Percentiles rank a stretch among this genome's conserved stretches.
These are phyloP conservation scores for Hypomecis atomaria DNA, from an alignment of 2,888 invertebrate genomes.

Conservation along the genomic window DNA sequence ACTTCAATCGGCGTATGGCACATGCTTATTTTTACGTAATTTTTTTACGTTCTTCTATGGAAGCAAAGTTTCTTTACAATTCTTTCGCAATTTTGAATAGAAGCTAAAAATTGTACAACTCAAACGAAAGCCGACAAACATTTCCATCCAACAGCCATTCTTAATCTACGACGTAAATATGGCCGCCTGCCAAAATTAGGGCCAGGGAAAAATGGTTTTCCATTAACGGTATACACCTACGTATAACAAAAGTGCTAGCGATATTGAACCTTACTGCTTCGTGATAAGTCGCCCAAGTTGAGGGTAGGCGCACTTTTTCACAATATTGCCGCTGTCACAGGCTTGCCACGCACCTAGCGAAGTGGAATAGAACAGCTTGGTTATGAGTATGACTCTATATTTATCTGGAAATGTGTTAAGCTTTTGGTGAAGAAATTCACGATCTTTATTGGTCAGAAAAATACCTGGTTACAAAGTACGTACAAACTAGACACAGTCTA, in stretches of 20 bases:
- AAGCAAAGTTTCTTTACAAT: too few species aligned
- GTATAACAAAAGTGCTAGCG: constrained; percentile 6
- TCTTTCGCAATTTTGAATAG: neutral
- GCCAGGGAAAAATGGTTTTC: constrained; percentile 43
- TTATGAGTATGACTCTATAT: constrained; percentile 21
- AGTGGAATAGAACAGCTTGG: constrained; percentile 23
- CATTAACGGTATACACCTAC: constrained; percentile 39
- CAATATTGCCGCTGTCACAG: constrained; percentile 32
- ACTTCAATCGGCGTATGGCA: too few species aligned
- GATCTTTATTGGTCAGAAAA: too few species aligned
- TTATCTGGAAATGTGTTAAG: constrained; percentile 12
- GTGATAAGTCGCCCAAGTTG: constrained; percentile 12
- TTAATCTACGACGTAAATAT: constrained; percentile 42
- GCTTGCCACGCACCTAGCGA: constrained; percentile 27
- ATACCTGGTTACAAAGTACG: too few species aligned
- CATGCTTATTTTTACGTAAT: too few species aligned
- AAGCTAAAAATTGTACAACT: constrained; percentile 17
- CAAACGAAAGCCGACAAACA: constrained; percentile 23
- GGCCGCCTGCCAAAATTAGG: constrained; percentile 44
- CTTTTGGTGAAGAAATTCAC: neutral
- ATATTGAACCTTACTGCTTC: constrained; percentile 17
- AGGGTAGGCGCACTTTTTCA: constrained; percentile 17
- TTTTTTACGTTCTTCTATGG: too few species aligned
- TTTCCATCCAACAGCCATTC: constrained; percentile 31
- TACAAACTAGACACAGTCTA: too few species aligned